Base-by-base conservation (phyloP, 2,888 invertebrate species). In the Acleris holmiana region DNA sequence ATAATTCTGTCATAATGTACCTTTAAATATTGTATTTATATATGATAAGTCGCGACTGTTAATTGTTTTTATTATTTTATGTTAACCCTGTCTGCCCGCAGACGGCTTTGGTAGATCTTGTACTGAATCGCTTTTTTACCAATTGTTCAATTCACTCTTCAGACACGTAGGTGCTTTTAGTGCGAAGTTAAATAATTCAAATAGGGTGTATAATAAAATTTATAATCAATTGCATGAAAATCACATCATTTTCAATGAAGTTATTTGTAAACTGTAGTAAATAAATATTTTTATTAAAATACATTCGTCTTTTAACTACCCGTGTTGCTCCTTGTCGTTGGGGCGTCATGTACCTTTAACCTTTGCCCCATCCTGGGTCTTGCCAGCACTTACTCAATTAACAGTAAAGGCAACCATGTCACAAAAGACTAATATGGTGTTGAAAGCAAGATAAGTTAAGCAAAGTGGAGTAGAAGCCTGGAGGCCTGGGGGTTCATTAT, bases 251-350 rank as follows among this genome's bases (percentile, higher is more conserved):
- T 59, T 50, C 59, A 55, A 50, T 60, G 59, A 65, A 60, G 48
- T 54, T 46, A 48, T 18, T 55, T 65, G 59, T 65, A 65, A 65
- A 65, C 60, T 44, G 59, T 65, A 60, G 55, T 49, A 46, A 65
- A 60, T 60, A 60, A 59, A 54, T 64, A 54, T 64, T 65, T 63
- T 65, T 60, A 65, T 65, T 60, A 35, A 65, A 65, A 15, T 49
- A 18, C 35, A 29, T 49, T 65, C 54, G 59, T 44, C 41, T 53
- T 64, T 48, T 6, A 44, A n/a, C 0, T 44, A 6, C 44, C 44
- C n/a, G n/a, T 15, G 10, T 10, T 29, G 29, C 29, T 2, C 2
- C 8, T 29, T 10, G 8, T 3, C 13, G 25, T 25, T 25, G 7
- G 25, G 7, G 25, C 29, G 8, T 29, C 29, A 8, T 29, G 29